phyloP scores from a whole-genome alignment of 2,797 vertebrate genomes.

The Melanotaenia boesemani region DNA sequence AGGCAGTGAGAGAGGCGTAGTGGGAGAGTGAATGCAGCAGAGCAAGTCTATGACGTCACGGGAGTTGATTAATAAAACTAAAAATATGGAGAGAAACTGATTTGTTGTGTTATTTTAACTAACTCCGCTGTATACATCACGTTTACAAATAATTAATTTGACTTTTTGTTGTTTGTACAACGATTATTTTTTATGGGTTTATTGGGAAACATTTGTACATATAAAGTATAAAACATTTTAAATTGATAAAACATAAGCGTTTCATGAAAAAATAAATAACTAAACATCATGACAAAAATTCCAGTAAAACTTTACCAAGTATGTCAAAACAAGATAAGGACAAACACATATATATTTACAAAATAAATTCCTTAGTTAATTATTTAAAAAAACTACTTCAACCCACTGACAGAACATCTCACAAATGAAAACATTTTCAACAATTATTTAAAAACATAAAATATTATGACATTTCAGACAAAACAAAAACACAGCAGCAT shows the following conservation, averaged over 20 bases:
- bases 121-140: neutral
- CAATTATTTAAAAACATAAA: no score
- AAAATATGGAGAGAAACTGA: neutral
- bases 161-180: neutral
- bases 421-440: neutral
- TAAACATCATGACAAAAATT: neutral
- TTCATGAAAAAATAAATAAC: neutral
- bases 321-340: neutral
- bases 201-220: neutral
- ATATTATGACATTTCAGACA: no score
- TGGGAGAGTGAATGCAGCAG: slow-evolving; percentile 20
- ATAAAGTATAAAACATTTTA: neutral
- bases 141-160: neutral
- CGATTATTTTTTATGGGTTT: no score
- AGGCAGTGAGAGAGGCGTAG: slow-evolving; percentile 15
- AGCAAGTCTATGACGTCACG: slow-evolving; percentile 67
- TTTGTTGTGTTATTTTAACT: neutral
- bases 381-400: no score
- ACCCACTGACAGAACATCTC: neutral
- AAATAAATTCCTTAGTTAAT: no score
- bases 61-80: slow-evolving; percentile 25
- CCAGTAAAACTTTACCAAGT: neutral
- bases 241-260: neutral
- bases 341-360: no score
- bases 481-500: no score